Percentiles rank a stretch among this genome's conserved stretches.
phyloP scores from a whole-genome alignment of 2,113 vertebrate species.

The Oncorhynchus mykiss region DNA sequence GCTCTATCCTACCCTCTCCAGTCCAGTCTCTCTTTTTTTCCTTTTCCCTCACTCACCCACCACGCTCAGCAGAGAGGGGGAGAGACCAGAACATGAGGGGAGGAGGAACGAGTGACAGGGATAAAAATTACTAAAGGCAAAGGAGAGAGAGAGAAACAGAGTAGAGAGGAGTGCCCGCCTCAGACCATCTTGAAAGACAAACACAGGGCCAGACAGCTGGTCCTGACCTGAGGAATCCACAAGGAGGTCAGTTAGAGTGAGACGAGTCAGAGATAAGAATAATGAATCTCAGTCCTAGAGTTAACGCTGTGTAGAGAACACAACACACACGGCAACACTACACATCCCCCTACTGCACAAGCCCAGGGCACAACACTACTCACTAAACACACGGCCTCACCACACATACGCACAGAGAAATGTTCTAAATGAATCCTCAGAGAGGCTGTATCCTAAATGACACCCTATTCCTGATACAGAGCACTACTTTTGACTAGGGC shows the following conservation, averaged over 20 bases:
- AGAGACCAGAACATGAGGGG: background rate
- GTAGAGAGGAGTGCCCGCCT: background rate
- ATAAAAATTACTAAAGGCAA: background rate
- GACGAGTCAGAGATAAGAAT: background rate
- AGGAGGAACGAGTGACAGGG: background rate
- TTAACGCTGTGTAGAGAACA: background rate
- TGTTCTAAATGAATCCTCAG: no score
- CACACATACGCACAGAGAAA: no score
- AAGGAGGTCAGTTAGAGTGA: background rate
- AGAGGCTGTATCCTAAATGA: no score
- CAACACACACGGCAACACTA: no score
- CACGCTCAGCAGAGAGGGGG: background rate
- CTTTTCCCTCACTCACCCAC: background rate
- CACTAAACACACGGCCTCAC: no score
- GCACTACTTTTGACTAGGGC: no score
- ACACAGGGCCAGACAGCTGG: background rate
- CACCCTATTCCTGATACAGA: no score
- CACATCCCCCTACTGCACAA: no score
- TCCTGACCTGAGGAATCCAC: background rate
- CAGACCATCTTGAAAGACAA: background rate
- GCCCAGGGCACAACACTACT: no score
- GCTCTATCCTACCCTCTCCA: no score
- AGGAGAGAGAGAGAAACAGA: background rate
- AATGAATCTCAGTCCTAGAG: background rate
- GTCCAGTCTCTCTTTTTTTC: background rate